Conservation (phyloP, 1,140 invertebrate species). For the Drosophila melanogaster region DNA sequence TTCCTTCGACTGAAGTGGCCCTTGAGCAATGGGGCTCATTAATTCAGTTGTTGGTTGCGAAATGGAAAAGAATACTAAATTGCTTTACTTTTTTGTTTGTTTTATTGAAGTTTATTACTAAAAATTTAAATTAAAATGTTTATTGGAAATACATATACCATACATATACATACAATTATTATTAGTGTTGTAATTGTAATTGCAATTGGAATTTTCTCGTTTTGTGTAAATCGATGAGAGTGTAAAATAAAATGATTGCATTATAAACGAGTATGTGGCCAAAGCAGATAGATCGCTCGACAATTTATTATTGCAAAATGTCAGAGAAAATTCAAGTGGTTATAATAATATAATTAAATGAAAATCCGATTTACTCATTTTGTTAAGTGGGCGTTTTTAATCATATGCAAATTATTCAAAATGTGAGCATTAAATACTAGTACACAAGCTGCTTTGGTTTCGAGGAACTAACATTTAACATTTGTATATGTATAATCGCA, state of each 20-base stretch:
- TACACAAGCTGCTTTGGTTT: conserved; percentile 45
- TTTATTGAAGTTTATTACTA: conserved; percentile 69
- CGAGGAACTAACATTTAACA: conserved; percentile 63
- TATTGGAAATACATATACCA: conserved; percentile 64
- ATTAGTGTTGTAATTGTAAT: conserved; percentile 38
- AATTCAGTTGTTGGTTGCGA: conserved; percentile 21
- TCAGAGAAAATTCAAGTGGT: conserved; percentile 7
- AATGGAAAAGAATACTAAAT: conserved; percentile 16
- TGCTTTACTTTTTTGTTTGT: conserved; percentile 36
- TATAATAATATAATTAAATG: conserved; percentile 35
- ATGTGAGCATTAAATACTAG: conserved; percentile 40
- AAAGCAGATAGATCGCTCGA: conserved; percentile 32
- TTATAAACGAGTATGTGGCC: conserved; percentile 26
- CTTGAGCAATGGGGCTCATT: conserved; percentile 42
- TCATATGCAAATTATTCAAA: conserved; percentile 40
- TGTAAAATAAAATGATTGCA: conserved; percentile 39
- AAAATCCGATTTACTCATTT: conserved; percentile 20
- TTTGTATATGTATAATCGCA: conserved; percentile 35
- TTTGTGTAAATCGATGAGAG: conserved; percentile 8
- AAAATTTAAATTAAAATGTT: conserved; percentile 61
- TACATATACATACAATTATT: conserved; percentile 59
- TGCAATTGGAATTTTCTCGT: conserved; percentile 31
- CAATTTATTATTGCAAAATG: conserved; percentile 51
- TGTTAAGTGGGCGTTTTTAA: conserved; percentile 23
- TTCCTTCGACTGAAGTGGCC: conserved; percentile 2